Percentiles rank a stretch among this genome's conserved stretches.
These are phyloP conservation scores for Trematocara marginatum DNA, from an alignment of 2,113 vertebrate genomes.

Conservation along the genomic window DNA sequence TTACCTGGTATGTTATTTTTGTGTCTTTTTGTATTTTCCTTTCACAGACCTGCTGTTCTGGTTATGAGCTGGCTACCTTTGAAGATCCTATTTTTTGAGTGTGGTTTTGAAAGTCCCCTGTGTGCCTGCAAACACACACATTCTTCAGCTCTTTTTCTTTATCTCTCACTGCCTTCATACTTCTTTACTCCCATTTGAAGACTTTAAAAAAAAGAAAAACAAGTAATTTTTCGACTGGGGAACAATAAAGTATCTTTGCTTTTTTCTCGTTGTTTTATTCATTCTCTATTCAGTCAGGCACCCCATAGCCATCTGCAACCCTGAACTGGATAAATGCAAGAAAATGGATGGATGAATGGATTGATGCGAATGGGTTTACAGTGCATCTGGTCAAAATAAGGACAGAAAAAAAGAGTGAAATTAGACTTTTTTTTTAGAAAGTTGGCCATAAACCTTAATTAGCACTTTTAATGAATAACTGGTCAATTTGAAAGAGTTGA, in stretches of 20 bases:
- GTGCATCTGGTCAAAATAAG: neutral
- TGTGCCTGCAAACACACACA: neutral
- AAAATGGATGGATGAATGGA: neutral
- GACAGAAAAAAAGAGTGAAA: neutral
- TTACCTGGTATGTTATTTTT: neutral
- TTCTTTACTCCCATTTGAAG: neutral
- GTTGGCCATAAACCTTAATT: too few relatives aligned
- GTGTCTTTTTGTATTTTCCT: neutral
- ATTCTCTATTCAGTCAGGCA: neutral
- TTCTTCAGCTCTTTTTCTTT: neutral
- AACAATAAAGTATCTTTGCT: neutral
- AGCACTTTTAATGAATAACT: too few relatives aligned
- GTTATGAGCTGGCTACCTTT: constrained; percentile 4
- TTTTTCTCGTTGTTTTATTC: neutral
- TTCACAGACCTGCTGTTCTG: constrained; percentile 24
- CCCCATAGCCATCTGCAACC: neutral
- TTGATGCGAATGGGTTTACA: neutral
- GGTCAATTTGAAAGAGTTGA: too few relatives aligned
- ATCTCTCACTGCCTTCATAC: neutral
- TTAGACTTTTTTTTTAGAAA: too few relatives aligned
- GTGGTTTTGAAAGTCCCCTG: neutral
- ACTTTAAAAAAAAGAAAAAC: neutral
- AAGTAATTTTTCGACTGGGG: neutral
- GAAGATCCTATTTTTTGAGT: neutral
- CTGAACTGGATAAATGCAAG: neutral